Evolutionary conservation across 1,140 invertebrate genomes (phyloP).

Genomic region (Neodiprion virginianus): DNA sequence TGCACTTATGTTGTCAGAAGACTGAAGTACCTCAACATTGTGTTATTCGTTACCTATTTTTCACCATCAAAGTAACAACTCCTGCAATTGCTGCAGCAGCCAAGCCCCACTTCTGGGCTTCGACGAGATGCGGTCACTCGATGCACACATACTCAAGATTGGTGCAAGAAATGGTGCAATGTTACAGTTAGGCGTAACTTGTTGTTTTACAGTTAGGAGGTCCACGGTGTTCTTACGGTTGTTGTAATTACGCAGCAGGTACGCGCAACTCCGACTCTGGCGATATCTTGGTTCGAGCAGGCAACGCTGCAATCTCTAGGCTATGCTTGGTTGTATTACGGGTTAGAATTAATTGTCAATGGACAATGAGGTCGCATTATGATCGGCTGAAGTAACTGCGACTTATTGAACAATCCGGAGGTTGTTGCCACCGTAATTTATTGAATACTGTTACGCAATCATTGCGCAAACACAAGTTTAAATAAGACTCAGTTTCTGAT

Average conservation of each 20-base stretch:
- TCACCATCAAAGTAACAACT: too few relatives aligned
- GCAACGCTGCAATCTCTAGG: background rate
- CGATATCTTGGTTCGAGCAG: background rate
- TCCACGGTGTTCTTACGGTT: slow-evolving; percentile 2
- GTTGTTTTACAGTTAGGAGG: background rate
- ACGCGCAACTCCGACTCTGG: background rate
- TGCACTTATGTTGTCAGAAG: too few relatives aligned
- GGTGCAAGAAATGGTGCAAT: background rate
- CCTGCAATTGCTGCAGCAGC: too few relatives aligned
- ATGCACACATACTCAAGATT: background rate
- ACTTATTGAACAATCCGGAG: background rate
- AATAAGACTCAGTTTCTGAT: background rate
- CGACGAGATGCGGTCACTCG: too few relatives aligned
- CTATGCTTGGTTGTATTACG: background rate
- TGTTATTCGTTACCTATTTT: too few relatives aligned
- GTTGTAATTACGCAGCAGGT: background rate
- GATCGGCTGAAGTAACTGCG: background rate
- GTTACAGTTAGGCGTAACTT: slow-evolving; percentile 2
- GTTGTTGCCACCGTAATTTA: background rate
- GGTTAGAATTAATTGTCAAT: background rate
- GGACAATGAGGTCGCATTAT: background rate
- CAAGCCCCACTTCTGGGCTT: too few relatives aligned
- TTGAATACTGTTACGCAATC: background rate
- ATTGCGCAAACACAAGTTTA: background rate
- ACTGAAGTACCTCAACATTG: too few relatives aligned